phyloP scores from a whole-genome alignment of 2,797 vertebrate species.

The Alcedo atthis region DNA sequence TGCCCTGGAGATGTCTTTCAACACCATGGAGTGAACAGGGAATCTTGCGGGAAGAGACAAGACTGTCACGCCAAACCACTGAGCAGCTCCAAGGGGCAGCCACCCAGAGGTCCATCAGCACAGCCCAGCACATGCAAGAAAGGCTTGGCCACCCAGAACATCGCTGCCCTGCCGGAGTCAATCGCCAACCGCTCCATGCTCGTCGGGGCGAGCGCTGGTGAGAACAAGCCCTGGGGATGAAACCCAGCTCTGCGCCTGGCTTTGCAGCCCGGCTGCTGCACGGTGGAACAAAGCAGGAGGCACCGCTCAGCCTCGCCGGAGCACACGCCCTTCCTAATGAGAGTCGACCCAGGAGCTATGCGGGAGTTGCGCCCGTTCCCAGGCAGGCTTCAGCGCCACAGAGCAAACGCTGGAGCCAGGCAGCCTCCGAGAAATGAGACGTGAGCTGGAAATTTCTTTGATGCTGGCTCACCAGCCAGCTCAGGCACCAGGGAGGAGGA shows the following conservation, averaged over 20 bases:
- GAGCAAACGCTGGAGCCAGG: background rate
- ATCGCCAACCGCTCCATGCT: rapidly evolving
- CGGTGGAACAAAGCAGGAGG: background rate
- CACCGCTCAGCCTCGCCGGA: background rate
- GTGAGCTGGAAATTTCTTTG: constrained; percentile 34
- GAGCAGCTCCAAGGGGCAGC: rapidly evolving
- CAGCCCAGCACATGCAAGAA: rapidly evolving
- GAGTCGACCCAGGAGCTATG: constrained; percentile 53
- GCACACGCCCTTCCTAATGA: constrained; percentile 56
- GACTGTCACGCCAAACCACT: background rate
- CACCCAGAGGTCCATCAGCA: background rate
- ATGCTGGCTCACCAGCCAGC: background rate
- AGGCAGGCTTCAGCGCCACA: constrained; percentile 21
- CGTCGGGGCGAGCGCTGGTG: background rate
- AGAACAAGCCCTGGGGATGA: constrained; percentile 48
- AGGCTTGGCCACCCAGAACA: background rate
- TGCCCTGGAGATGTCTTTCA: background rate
- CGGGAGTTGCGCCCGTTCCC: constrained; percentile 44
- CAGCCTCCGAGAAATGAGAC: constrained; percentile 23
- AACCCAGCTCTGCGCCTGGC: background rate
- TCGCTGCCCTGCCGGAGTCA: rapidly evolving
- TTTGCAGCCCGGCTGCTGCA: rapidly evolving
- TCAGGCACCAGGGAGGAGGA: constrained; percentile 6
- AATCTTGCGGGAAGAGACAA: background rate
- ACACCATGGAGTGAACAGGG: background rate